Evolutionary conservation across 2,113 vertebrate species (phyloP).

Genomic region (Pygoscelis antarcticus): DNA sequence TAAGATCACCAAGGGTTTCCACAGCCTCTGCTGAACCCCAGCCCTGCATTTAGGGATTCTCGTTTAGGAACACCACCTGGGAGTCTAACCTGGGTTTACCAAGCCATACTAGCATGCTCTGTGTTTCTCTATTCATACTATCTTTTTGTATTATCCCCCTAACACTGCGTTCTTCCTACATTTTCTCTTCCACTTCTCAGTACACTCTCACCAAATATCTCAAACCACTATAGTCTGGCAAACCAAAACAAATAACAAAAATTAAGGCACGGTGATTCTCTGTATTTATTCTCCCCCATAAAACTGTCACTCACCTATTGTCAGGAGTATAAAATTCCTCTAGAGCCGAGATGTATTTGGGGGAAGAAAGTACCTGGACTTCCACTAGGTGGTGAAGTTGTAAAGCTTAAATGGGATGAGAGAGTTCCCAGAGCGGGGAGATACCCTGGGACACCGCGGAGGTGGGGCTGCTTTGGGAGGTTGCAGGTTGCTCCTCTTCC

Average conservation of each 20-base stretch:
- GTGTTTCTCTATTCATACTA: background rate
- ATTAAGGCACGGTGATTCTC: accelerated
- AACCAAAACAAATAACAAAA: background rate
- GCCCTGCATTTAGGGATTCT: background rate
- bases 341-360: background rate
- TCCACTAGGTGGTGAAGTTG: conserved; percentile 72
- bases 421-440: background rate
- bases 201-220: background rate
- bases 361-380: background rate
- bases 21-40: background rate
- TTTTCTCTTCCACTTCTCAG: background rate
- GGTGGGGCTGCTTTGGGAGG: no score
- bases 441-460: background rate
- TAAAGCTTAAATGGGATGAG: conserved; percentile 22
- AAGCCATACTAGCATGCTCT: background rate
- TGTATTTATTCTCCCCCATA: background rate
- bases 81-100: background rate
- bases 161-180: accelerated
- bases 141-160: background rate
- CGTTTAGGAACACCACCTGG: background rate
- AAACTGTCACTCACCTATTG: background rate
- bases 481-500: background rate
- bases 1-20: background rate
- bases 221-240: background rate
- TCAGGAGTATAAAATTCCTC: background rate